Evolutionary conservation across 2,797 vertebrate species (phyloP).

Genomic region (Clangula hyemalis): DNA sequence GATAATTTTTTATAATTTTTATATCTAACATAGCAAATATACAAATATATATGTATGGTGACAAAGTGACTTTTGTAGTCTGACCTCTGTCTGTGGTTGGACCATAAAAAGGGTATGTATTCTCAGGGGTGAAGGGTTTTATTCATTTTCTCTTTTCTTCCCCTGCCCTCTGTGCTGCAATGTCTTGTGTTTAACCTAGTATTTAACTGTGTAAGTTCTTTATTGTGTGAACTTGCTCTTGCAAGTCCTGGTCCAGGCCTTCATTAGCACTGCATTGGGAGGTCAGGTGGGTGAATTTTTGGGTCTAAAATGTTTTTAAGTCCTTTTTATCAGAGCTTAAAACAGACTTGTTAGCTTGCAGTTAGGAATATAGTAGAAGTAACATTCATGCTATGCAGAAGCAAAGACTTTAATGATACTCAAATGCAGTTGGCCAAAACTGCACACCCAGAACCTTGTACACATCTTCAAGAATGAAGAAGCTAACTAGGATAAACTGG

Average conservation of each 20-base stretch:
- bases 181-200: not conserved
- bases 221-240: not conserved
- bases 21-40: not conserved
- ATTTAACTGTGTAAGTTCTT: not conserved
- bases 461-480: not conserved
- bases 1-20: not conserved
- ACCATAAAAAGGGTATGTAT: not conserved
- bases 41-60: not conserved
- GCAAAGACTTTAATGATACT: not conserved
- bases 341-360: not conserved
- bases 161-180: not conserved
- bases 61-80: not conserved
- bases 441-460: not conserved
- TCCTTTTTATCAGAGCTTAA: not conserved
- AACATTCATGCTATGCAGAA: not conserved
- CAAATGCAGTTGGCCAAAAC: not conserved
- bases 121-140: rapidly evolving
- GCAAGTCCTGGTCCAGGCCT: not conserved
- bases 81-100: not conserved
- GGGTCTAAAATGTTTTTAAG: not conserved
- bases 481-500: not conserved
- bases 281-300: not conserved
- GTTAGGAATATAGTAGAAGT: not conserved
- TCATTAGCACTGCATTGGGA: not conserved
- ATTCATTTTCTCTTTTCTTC: not conserved